These are phyloP conservation scores for Griposia aprilina DNA, from an alignment of 2,888 invertebrate species.

Conservation along the genomic window DNA sequence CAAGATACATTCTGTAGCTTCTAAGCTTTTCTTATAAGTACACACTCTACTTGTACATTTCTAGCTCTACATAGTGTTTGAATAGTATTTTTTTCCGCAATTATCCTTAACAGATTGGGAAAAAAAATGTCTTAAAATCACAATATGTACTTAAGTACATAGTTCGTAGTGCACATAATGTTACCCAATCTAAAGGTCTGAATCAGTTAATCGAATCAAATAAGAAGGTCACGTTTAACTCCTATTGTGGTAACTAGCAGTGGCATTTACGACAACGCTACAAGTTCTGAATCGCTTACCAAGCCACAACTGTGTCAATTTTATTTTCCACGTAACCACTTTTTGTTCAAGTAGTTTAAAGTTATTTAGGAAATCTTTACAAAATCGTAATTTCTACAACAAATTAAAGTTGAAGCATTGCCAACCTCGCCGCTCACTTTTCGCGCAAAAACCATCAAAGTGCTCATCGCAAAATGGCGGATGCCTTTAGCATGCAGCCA, in stretches of 20 bases:
- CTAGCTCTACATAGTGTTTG: neutral
- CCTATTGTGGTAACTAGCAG: constrained; percentile 43
- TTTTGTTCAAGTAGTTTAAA: constrained; percentile 69
- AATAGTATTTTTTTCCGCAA: neutral
- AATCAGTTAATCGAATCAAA: constrained; percentile 45
- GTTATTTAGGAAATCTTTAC: constrained; percentile 69
- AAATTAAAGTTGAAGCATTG: constrained; percentile 74
- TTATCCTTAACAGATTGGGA: neutral
- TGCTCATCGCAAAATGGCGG: constrained; percentile 86
- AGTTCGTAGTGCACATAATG: constrained; percentile 3
- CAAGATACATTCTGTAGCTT: neutral
- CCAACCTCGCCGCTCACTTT: constrained; percentile 81
- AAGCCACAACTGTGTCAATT: constrained; percentile 38
- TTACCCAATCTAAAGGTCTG: constrained; percentile 19
- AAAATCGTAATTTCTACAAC: constrained; percentile 70
- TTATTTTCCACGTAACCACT: constrained; percentile 67
- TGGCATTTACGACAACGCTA: constrained; percentile 23
- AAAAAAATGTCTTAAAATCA: neutral
- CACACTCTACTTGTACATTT: neutral
- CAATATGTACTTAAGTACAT: neutral
- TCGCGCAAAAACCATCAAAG: constrained; percentile 81
- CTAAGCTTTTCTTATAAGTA: neutral
- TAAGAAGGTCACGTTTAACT: constrained; percentile 53
- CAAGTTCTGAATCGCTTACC: constrained; percentile 42
- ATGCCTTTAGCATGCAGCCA: constrained; percentile 77